Base-by-base conservation (phyloP, 2,797 vertebrate genomes). In the Centropyge bicolor region DNA sequence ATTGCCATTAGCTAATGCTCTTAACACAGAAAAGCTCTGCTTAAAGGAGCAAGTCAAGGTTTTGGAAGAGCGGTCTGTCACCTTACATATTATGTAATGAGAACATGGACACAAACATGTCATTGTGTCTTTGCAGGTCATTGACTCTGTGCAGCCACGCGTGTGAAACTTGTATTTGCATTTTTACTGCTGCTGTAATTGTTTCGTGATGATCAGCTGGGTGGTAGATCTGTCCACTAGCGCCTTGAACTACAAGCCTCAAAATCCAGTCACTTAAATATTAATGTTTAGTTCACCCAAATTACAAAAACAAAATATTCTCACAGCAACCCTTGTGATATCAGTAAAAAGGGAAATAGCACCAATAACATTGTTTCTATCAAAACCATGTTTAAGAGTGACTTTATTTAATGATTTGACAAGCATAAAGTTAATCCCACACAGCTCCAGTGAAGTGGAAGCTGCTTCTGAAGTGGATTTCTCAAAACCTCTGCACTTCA, bases 1-100 rank as follows among this genome's bases (percentile, higher is more conserved):
- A 73, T 69, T 60, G 69, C 54, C 57, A 81, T 80, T 49, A 71
- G 62, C 48, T 59, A 49, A 78, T 81, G 60, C 60, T 70, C 19
- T 65, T 61, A 85, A 84, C n/a, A 76, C 41, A 55, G 48, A 61
- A 51, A 60, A 75, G 38, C 12, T 43, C n/a, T 62, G 16, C 27
- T 49, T 52, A 51, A 43, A 67, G 17, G 2, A 57, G 31, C 19
- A 27, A 20, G 24, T 68, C 17, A 3, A 48, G 16, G 31, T 19
- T 71, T 72, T 49, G 22, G 57, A 70, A 63, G 38, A 75, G 31
- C 51, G 41, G 8, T 41, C 38, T 55, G 19, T 45, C 19, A 45
- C 46, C 6, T 59, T 67, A 20, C 56, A 72, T 64, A 13, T 57
- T 24, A 51, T 31, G 17, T 22, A 24, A 56, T 62, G 8, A 55